Evolutionary conservation across 2,113 vertebrate genomes (phyloP).

Genomic region (Chionomys nivalis): DNA sequence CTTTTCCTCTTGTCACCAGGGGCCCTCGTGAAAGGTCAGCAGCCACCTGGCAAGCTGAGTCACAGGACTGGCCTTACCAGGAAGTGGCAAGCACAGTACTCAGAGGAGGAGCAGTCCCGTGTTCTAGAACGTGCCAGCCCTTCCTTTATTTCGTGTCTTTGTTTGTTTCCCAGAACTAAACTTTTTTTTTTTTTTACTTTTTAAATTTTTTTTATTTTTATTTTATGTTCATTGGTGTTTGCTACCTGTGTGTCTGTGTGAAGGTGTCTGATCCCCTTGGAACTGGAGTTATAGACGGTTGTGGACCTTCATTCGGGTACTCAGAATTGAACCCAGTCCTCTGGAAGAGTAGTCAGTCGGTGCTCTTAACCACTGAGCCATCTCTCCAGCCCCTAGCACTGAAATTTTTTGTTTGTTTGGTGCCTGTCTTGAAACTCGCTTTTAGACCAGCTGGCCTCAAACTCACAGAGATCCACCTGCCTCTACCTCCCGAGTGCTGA

Average conservation of each 20-base stretch:
- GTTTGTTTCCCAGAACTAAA: neutral
- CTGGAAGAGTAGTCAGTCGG: neutral
- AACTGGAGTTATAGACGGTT: neutral
- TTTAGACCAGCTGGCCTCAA: too few species aligned
- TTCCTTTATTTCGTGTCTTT: neutral
- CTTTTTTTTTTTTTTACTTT: neutral
- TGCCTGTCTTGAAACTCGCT: too few species aligned
- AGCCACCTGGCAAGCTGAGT: constrained; percentile 17
- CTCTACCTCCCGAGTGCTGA: too few species aligned
- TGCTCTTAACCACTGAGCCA: neutral
- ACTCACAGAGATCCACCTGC: too few species aligned
- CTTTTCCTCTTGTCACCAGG: constrained; percentile 10
- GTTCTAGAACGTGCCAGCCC: neutral
- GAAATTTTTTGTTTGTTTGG: neutral
- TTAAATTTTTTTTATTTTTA: neutral
- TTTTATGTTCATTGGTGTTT: neutral
- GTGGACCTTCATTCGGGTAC: neutral
- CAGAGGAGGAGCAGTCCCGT: neutral
- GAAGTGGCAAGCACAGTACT: neutral
- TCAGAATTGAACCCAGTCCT: neutral
- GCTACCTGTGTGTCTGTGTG: neutral
- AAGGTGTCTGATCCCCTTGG: neutral
- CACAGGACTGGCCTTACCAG: neutral
- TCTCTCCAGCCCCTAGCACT: neutral
- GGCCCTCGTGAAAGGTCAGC: neutral